Conservation (phyloP, 2,797 vertebrate species). For the Propithecus perrieri region DNA sequence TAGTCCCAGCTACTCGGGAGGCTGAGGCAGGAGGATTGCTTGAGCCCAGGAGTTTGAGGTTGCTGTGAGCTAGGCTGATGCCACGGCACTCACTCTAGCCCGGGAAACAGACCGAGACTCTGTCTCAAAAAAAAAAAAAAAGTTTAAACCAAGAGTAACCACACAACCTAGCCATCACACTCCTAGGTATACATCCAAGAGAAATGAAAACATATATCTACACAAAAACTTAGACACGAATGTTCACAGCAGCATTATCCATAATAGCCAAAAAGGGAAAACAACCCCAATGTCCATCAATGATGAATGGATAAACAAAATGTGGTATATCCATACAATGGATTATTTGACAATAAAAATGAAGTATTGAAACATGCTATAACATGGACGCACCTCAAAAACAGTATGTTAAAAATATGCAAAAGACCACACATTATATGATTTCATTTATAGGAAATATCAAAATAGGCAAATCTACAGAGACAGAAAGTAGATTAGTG, state of each 20-base stretch:
- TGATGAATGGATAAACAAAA: not conserved
- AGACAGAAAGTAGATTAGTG: not conserved
- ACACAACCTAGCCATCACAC: not conserved
- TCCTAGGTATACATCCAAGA: not conserved
- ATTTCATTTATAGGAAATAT: not conserved
- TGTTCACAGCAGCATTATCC: not conserved
- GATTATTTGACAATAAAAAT: not conserved
- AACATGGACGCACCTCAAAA: not conserved
- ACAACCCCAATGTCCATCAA: not conserved
- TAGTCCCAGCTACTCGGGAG: too few species aligned
- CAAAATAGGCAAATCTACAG: not conserved
- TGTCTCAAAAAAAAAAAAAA: too few species aligned
- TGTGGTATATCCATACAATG: not conserved
- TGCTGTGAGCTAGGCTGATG: too few species aligned
- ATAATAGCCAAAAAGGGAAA: not conserved
- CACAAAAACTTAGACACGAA: not conserved
- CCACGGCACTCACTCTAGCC: too few species aligned
- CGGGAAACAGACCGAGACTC: too few species aligned
- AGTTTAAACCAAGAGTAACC: not conserved
- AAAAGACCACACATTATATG: not conserved
- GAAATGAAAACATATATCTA: conserved; percentile 19
- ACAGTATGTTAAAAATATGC: not conserved
- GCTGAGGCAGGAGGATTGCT: too few species aligned
- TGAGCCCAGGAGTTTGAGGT: too few species aligned
- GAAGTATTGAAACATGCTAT: not conserved